Evolutionary conservation across 2,113 vertebrate genomes (phyloP).

Genomic region (Tinamus guttatus): DNA sequence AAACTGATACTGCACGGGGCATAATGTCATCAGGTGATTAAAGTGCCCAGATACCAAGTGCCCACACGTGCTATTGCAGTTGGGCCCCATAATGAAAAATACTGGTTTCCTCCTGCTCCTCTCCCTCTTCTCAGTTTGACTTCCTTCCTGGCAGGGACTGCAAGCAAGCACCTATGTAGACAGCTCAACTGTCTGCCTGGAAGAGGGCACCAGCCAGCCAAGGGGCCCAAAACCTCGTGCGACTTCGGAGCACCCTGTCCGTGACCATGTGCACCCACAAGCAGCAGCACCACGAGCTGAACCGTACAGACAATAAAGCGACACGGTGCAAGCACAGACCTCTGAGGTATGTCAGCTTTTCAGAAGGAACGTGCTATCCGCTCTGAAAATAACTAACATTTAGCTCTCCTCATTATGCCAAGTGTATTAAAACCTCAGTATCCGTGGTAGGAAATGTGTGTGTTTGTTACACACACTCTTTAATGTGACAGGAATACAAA

Average conservation of each 20-base stretch:
- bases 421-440: neutral
- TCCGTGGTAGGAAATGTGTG: neutral
- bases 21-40: slow-evolving; percentile 63
- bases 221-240: neutral
- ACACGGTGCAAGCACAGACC: neutral
- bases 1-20: slow-evolving; percentile 56
- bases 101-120: neutral
- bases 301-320: neutral
- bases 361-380: neutral
- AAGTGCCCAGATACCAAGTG: neutral
- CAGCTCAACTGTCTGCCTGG: neutral
- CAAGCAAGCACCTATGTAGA: neutral
- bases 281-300: neutral
- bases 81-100: neutral
- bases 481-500: slow-evolving; percentile 35
- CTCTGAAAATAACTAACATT: neutral
- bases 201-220: neutral
- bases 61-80: neutral
- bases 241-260: neutral
- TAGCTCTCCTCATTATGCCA: neutral
- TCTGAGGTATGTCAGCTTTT: neutral
- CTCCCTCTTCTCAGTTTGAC: neutral
- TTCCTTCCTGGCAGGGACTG: neutral
- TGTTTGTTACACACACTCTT: slow-evolving; percentile 20
- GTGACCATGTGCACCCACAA: neutral